Evolutionary conservation across 2,113 vertebrate species (phyloP).

Genomic region (Oxygymnocypris stewartii): DNA sequence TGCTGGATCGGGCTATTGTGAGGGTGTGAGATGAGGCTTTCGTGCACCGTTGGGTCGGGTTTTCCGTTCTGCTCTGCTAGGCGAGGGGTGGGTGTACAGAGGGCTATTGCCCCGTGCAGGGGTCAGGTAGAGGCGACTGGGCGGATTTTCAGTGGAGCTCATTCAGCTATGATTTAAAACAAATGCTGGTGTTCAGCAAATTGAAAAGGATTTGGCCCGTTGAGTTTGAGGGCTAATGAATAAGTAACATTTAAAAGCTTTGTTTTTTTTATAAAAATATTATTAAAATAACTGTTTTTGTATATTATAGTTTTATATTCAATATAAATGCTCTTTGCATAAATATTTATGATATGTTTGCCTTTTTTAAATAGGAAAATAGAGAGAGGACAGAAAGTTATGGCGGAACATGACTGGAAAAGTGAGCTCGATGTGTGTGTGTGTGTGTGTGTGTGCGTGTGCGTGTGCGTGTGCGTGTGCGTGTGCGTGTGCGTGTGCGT

Average conservation of each 20-base stretch:
- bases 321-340: too few relatives aligned
- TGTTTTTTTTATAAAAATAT: neutral
- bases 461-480: too few relatives aligned
- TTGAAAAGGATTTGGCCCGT: constrained; percentile 47
- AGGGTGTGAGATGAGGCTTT: constrained; percentile 55
- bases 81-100: constrained; percentile 23
- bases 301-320: neutral
- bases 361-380: neutral
- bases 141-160: constrained; percentile 49
- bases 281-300: neutral
- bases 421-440: neutral
- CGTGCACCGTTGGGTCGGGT: constrained; percentile 36
- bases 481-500: too few relatives aligned
- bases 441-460: too few relatives aligned
- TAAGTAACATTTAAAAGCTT: neutral
- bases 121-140: constrained; percentile 58
- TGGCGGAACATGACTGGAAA: neutral
- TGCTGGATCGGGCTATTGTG: constrained; percentile 60
- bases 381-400: neutral
- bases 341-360: neutral
- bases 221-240: neutral
- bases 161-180: constrained; percentile 64
- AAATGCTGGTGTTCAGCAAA: constrained; percentile 52
- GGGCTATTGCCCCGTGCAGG: constrained; percentile 59
- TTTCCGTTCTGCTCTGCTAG: constrained; percentile 48